Evolutionary conservation across 2,797 vertebrate genomes (phyloP).

Genomic region (Phyllotis vaccarum): DNA sequence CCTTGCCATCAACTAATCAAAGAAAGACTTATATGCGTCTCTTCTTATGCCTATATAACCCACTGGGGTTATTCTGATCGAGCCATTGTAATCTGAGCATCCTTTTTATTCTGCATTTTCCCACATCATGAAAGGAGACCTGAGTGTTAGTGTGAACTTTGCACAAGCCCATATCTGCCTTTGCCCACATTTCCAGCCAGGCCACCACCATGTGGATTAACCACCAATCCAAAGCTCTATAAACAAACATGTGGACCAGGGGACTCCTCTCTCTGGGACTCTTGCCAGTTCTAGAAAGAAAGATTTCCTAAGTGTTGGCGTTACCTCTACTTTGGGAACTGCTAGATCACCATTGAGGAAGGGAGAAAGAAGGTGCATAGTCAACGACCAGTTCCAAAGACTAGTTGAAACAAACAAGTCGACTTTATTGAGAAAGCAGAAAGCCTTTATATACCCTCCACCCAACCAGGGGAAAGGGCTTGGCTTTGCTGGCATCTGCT

Average conservation of each 20-base stretch:
- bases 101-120: neutral
- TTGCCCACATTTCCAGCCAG: neutral
- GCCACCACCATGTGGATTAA: neutral
- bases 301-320: too few species aligned
- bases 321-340: too few species aligned
- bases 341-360: too few species aligned
- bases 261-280: neutral
- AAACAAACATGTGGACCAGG: neutral
- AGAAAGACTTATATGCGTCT: neutral
- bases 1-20: neutral
- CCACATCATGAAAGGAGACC: neutral
- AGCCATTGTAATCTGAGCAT: neutral
- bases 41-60: neutral
- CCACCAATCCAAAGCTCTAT: neutral
- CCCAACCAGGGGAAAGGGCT: too few species aligned
- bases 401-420: too few species aligned
- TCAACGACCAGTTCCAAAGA: too few species aligned
- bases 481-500: too few species aligned
- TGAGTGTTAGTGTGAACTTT: neutral
- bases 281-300: neutral
- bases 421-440: too few species aligned
- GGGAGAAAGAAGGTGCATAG: too few species aligned
- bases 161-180: neutral
- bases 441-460: too few species aligned
- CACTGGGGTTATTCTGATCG: neutral